Evolutionary conservation across 1,140 invertebrate genomes (phyloP).

Genomic region (Ctenoplectra terminalis): DNA sequence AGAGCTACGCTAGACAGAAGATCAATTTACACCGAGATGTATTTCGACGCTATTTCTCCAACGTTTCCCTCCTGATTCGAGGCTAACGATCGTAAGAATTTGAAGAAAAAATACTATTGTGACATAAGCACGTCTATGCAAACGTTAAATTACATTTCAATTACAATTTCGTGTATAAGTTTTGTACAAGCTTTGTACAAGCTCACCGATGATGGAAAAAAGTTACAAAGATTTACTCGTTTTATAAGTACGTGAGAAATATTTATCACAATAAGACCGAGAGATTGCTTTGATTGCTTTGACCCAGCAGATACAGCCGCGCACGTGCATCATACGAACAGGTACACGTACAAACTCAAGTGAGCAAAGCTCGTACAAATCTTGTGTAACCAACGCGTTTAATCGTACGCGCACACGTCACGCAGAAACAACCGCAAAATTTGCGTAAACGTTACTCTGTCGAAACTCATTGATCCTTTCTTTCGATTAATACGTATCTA

Average conservation of each 20-base stretch:
- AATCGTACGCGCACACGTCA: not conserved
- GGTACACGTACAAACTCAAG: not conserved
- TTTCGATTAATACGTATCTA: not conserved
- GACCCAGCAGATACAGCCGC: not conserved
- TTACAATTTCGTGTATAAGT: too few species aligned
- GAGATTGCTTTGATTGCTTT: too few species aligned
- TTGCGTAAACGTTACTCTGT: not conserved
- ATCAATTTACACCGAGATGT: too few species aligned
- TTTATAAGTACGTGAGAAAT: slow-evolving; percentile 1
- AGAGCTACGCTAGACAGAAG: too few species aligned
- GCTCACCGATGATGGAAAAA: too few species aligned
- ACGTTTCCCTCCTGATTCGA: too few species aligned
- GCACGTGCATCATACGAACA: slow-evolving; percentile 13
- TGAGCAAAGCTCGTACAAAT: not conserved
- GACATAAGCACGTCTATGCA: too few species aligned
- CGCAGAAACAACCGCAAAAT: not conserved
- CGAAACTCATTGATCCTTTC: not conserved
- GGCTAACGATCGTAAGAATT: too few species aligned
- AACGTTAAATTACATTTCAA: too few species aligned
- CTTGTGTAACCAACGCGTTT: not conserved
- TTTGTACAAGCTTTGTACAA: too few species aligned
- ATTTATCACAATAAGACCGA: slow-evolving; percentile 35
- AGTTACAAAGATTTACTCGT: slow-evolving; percentile 43
- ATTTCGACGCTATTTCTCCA: too few species aligned
- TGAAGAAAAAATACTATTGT: too few species aligned